phyloP scores from a whole-genome alignment of 2,797 vertebrate species.

The Pipistrellus nathusii region DNA sequence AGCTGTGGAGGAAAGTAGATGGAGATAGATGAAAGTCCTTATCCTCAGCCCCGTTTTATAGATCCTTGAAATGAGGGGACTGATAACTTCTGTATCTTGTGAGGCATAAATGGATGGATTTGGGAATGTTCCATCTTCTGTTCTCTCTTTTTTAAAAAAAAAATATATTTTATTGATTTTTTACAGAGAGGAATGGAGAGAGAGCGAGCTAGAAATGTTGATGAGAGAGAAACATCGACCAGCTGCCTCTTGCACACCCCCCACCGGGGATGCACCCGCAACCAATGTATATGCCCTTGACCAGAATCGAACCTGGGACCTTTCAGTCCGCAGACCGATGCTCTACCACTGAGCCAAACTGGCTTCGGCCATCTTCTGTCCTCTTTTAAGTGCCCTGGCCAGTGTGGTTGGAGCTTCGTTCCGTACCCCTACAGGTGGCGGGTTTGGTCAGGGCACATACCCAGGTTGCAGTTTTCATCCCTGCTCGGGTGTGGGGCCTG shows the following conservation, averaged over 20 bases:
- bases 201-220: too few species aligned
- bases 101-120: neutral
- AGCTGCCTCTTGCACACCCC: too few species aligned
- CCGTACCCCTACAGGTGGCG: neutral
- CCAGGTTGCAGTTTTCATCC: neutral
- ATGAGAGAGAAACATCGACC: too few species aligned
- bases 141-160: too few species aligned
- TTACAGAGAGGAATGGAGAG: too few species aligned
- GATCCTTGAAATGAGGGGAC: neutral
- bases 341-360: too few species aligned
- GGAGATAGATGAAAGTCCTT: neutral
- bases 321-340: too few species aligned
- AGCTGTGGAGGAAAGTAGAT: neutral
- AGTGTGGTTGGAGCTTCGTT: neutral
- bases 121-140: neutral
- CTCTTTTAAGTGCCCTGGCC: neutral
- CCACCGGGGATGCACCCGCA: too few species aligned
- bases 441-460: neutral
- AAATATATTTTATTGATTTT: too few species aligned
- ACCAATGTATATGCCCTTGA: too few species aligned
- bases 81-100: neutral
- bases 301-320: too few species aligned
- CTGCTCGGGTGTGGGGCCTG: neutral
- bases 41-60: neutral
- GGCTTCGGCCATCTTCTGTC: neutral